Conservation (phyloP, 1,140 invertebrate genomes). For the Carcinoscorpius rotundicauda region DNA sequence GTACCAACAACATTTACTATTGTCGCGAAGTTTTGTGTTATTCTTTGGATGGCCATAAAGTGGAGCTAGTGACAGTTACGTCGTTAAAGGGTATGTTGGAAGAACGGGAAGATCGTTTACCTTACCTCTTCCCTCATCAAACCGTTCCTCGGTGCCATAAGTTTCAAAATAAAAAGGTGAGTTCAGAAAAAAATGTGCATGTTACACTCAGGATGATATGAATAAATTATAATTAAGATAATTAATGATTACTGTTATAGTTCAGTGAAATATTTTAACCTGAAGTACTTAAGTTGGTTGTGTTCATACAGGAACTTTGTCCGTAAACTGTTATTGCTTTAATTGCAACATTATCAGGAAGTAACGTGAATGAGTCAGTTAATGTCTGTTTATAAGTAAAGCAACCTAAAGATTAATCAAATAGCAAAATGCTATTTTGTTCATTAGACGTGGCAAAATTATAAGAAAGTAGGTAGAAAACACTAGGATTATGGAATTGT, state of each 20-base stretch:
- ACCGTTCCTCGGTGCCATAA: constrained; percentile 52
- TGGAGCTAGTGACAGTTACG: constrained; percentile 79
- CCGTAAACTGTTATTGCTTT: too few species aligned
- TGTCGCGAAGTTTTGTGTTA: constrained; percentile 66
- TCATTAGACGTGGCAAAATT: too few species aligned
- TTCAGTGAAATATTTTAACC: background rate
- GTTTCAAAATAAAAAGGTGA: constrained; percentile 58
- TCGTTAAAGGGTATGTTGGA: constrained; percentile 60
- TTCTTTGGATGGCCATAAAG: constrained; percentile 63
- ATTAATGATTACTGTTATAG: background rate
- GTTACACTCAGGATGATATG: background rate
- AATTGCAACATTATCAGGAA: too few species aligned
- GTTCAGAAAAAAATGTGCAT: constrained; percentile 1
- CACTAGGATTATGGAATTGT: too few species aligned
- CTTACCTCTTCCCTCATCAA: constrained; percentile 60
- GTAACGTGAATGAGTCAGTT: too few species aligned
- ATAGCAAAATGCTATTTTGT: too few species aligned
- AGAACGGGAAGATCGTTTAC: constrained; percentile 52
- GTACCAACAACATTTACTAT: constrained; percentile 66
- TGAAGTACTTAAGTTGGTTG: too few species aligned
- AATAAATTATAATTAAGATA: background rate
- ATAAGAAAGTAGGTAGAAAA: too few species aligned
- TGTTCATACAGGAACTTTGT: too few species aligned
- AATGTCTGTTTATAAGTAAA: too few species aligned
- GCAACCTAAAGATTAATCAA: too few species aligned